Base-by-base conservation (phyloP, 2,113 vertebrate species). In the Leptodactylus fuscus region DNA sequence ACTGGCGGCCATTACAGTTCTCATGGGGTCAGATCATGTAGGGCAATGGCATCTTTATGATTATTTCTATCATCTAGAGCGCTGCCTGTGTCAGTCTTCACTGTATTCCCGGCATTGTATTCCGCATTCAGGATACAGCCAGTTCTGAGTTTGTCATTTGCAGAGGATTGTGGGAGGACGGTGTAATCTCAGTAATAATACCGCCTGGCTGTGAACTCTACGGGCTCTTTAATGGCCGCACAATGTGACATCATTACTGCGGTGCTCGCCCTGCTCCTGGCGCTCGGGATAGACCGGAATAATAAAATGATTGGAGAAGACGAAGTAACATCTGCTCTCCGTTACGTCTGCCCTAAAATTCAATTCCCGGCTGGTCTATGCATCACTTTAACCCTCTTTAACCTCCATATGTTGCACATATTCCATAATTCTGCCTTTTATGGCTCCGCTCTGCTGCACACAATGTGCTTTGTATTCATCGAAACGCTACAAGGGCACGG, bases 341-440 rank as follows among this genome's bases (percentile, higher is more conserved):
- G 9, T 41, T 12, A 38, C 34, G 18, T 41, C 67, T 71, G 67
- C 67, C 67, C 67, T 41, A 71, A 71, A 71, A 71, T 41, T 38
- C 67, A 71, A 71, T 71, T 71, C 67, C 67, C 67, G 16, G 20
- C 32, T 71, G 1, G 67, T 41, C 67, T 38, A 38, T n/a, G 67
- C 36, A 38, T 71, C 67, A 71, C 67, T 41, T 71, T 71, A 36
- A 71, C 67, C 67, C 67, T 71, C 36, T 71, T 70, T 71, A 71
- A 41, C 67, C 67, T 71, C 67, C 67, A 71, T 71, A 71, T 71
- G 67, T 71, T 71, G 34, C 36, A 41, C 67, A 71, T 71, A 71
- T 41, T 71, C 67, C 67, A 71, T 71, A 36, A 71, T 71, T 71
- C 22, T 36, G 32, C 34, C 32, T n/a, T 67, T 41, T 41, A 71